Evolutionary conservation across 1,140 invertebrate species (phyloP).

Genomic region (Physella acuta): DNA sequence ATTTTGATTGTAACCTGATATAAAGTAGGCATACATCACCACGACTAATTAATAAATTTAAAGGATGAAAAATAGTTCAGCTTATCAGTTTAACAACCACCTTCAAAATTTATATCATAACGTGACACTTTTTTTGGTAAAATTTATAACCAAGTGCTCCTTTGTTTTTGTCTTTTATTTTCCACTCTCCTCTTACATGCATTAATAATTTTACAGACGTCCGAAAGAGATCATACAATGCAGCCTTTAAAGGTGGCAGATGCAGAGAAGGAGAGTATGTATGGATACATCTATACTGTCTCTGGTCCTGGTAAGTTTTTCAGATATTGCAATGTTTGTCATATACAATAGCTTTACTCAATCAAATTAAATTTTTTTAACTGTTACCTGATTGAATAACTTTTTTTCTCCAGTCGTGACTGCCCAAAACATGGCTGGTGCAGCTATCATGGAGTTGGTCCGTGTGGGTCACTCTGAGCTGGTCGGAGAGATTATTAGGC

Average conservation of each 20-base stretch:
- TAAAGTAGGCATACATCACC: background rate
- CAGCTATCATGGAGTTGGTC: constrained; percentile 99
- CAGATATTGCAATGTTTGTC: no score
- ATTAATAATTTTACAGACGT: constrained; percentile 36
- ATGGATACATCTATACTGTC: constrained; percentile 94
- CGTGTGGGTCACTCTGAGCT: constrained; percentile 96
- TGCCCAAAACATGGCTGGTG: constrained; percentile 97
- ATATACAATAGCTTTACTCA: no score
- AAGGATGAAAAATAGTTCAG: background rate
- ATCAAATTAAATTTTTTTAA: no score
- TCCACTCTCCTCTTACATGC: background rate
- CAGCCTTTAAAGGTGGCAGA: constrained; percentile 60
- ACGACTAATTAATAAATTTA: background rate
- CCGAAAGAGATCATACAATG: constrained; percentile 39
- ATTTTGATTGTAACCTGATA: no score
- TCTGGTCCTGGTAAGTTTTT: constrained; percentile 88
- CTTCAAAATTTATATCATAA: background rate
- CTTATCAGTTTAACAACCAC: background rate
- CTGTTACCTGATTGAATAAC: no score
- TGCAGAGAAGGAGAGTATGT: constrained; percentile 84
- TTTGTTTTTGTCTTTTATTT: background rate
- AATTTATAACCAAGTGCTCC: background rate
- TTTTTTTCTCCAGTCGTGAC: constrained; percentile 79
- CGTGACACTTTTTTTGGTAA: background rate
- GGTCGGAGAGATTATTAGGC: constrained; percentile 98